Evolutionary conservation across 2,797 vertebrate species (phyloP), one percentile per base, ranked within the genome.

Genomic region (Argya squamiceps): DNA sequence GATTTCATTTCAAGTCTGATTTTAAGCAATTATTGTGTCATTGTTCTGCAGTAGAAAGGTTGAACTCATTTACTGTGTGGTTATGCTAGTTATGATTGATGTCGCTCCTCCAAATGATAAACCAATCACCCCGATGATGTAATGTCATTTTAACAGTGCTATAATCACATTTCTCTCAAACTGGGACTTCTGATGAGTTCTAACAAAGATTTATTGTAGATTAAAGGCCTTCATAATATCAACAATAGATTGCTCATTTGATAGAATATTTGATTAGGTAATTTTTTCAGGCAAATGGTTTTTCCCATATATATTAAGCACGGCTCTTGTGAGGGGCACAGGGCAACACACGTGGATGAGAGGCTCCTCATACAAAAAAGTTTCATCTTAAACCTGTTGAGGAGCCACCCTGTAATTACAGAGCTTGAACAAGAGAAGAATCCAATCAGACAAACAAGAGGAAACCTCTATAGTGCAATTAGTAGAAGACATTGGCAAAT

Each of bases 121-220:
- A 99, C 99, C 99, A 99, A 99, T 99, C 99, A 99, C 98, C 98
- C 98, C 97, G 96, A 99, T 99, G 99, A 99, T 99, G 99, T 99
- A 99, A 99, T 99, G 99, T 99, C 99, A 99, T 99, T 99, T 99
- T 99, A 99, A 99, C 99, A 99, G 99, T 98, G 98, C 98, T 98
- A 98, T 99, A 99, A 99, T 99, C 99, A 98, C 98, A 99, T 99
- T 99, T 99, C 98, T 99, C 98, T 99, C 99, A 98, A 99, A 99
- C 98, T 98, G 98, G 98, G 98, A 99, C 98, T 98, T 98, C 98
- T 98, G 99, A 99, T 99, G 99, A 99, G 98, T 98, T 98, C 98
- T 99, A 99, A 99, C 99, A 98, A 99, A 99, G 99, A 99, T 99
- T 99, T 99, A 99, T 99, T 98, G 98, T 98, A 98, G 98, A 99